Percentiles rank a stretch among this genome's conserved stretches.
phyloP scores from a whole-genome alignment of 2,888 invertebrate genomes.

The Phortica okadai region DNA sequence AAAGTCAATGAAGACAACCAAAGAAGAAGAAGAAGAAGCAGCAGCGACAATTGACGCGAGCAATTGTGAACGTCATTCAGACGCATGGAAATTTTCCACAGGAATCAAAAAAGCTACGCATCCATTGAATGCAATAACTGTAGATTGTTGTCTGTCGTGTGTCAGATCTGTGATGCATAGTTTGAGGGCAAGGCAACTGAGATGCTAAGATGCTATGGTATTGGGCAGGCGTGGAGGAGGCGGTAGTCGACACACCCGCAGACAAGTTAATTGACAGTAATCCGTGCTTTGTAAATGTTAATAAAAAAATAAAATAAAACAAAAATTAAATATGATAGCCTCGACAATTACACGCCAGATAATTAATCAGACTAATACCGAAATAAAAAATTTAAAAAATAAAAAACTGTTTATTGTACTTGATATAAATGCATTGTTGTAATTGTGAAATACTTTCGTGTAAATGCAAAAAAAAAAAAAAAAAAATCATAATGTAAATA shows the following conservation, averaged over 20 bases:
- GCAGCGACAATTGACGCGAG: neutral
- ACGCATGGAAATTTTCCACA: slow-evolving; percentile 18
- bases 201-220: neutral
- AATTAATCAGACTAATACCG: too few species aligned
- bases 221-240: neutral
- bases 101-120: slow-evolving; percentile 6
- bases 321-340: too few species aligned
- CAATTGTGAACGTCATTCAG: slow-evolving; percentile 6
- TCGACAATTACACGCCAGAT: too few species aligned
- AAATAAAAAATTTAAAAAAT: too few species aligned
- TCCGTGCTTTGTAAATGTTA: too few species aligned
- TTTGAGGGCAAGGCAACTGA: neutral
- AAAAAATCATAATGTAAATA: slow-evolving; percentile 14
- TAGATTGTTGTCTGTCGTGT: neutral
- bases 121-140: slow-evolving; percentile 4
- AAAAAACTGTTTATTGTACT: neutral
- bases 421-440: slow-evolving; percentile 28
- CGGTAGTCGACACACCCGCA: neutral
- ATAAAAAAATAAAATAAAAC: too few species aligned
- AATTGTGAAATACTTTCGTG: slow-evolving; percentile 24
- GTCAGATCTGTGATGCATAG: neutral
- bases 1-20: slow-evolving; percentile 58
- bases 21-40: neutral
- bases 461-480: slow-evolving; percentile 32
- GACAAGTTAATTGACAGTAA: slow-evolving; percentile 5